A percentile compares a stretch with the other conserved stretches of the same genome.
phyloP scores from a whole-genome alignment of 92 coral and sea anemone genomes.

The Palythoa grandis region DNA sequence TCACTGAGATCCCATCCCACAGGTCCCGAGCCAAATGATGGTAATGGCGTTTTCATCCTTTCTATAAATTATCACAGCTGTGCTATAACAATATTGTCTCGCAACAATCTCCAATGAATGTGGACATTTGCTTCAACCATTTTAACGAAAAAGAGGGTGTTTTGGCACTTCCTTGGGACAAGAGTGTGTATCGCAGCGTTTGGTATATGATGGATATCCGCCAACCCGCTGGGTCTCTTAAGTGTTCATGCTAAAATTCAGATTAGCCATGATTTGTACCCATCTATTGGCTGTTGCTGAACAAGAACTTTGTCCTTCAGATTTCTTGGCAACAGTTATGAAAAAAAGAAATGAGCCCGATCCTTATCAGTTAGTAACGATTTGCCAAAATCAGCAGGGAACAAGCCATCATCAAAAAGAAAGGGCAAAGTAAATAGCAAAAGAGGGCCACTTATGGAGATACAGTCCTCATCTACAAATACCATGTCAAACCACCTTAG shows the following conservation, averaged over 20 bases:
- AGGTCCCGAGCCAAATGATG: background rate
- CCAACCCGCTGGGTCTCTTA: slow-evolving; percentile 25
- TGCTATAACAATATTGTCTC: slow-evolving; percentile 47
- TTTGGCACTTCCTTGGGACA: slow-evolving; percentile 54
- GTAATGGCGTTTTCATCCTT: slow-evolving; percentile 20
- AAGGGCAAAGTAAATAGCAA: slow-evolving; percentile 53
- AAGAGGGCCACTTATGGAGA: slow-evolving; percentile 54
- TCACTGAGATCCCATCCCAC: background rate
- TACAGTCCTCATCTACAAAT: slow-evolving; percentile 27
- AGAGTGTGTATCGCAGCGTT: slow-evolving; percentile 39
- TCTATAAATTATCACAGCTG: slow-evolving; percentile 39
- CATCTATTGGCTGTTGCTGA: slow-evolving; percentile 58
- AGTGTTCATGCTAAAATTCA: slow-evolving; percentile 51
- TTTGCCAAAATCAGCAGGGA: slow-evolving; percentile 51
- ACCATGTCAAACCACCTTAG: slow-evolving; percentile 2
- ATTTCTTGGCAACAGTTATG: slow-evolving; percentile 35
- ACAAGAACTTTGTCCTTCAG: slow-evolving; percentile 35
- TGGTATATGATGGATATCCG: slow-evolving; percentile 46
- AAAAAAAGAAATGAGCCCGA: slow-evolving; percentile 49
- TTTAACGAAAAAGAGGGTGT: slow-evolving; percentile 40
- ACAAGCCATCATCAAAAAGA: slow-evolving; percentile 33
- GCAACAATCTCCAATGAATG: slow-evolving; percentile 46
- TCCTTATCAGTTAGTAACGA: slow-evolving; percentile 33
- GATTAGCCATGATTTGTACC: slow-evolving; percentile 47
- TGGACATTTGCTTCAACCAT: slow-evolving; percentile 49